phyloP scores from a whole-genome alignment of 2,888 invertebrate genomes.

The Orthonevra nobilis region DNA sequence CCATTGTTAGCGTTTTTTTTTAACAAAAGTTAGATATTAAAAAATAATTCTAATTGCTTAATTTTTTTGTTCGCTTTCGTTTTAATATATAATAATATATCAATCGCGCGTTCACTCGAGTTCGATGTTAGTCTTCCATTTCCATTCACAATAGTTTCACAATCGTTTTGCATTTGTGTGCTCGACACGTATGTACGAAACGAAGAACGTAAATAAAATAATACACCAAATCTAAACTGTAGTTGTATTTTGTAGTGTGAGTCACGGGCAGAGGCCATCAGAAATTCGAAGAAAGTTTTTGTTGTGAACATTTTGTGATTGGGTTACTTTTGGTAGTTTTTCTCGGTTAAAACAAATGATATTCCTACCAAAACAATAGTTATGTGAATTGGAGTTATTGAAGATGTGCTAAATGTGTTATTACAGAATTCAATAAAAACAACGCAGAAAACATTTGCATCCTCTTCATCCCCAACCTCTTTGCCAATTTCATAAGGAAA shows the following conservation, averaged over 20 bases:
- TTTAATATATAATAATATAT: slow-evolving; percentile 25
- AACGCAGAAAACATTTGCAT: too few relatives aligned
- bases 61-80: too few relatives aligned
- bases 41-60: too few relatives aligned
- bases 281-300: slow-evolving; percentile 66
- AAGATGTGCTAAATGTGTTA: slow-evolving; percentile 6
- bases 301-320: slow-evolving; percentile 43
- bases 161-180: background rate
- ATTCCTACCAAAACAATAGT: too few relatives aligned
- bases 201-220: slow-evolving; percentile 34
- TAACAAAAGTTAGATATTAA: too few relatives aligned
- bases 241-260: slow-evolving; percentile 61
- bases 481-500: slow-evolving; percentile 5
- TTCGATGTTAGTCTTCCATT: too few relatives aligned
- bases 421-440: background rate
- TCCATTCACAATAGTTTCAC: slow-evolving; percentile 8
- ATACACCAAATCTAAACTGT: slow-evolving; percentile 11
- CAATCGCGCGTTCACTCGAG: too few relatives aligned
- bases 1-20: too few relatives aligned
- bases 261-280: slow-evolving; percentile 46
- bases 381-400: background rate
- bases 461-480: background rate
- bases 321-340: slow-evolving; percentile 28
- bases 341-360: too few relatives aligned
- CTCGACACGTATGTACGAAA: slow-evolving; percentile 8